Percentiles rank a stretch among this genome's conserved stretches.
Evolutionary conservation across 1,140 invertebrate genomes (phyloP).

Genomic region (Cyphomyrmex costatus): DNA sequence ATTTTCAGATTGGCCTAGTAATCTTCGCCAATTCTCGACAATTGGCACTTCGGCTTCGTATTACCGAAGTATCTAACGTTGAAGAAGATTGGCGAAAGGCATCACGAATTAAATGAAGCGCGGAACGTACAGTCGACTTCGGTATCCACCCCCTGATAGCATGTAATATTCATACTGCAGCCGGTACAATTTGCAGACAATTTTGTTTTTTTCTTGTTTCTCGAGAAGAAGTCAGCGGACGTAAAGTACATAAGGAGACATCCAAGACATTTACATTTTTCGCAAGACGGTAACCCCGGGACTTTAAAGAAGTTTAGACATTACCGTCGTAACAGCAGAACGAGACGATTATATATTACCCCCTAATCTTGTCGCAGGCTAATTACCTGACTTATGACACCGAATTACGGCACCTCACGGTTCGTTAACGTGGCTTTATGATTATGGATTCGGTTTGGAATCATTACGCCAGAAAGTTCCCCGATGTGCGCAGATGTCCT

Average conservation of each 20-base stretch:
- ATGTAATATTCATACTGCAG: slow-evolving; percentile 59
- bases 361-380: slow-evolving; percentile 70
- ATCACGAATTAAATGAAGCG: slow-evolving; percentile 52
- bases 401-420: slow-evolving; percentile 49
- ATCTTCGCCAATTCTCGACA: slow-evolving; percentile 38
- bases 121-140: not conserved
- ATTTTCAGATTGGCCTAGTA: slow-evolving; percentile 45
- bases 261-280: slow-evolving; percentile 47
- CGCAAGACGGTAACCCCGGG: slow-evolving; percentile 8
- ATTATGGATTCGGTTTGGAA: slow-evolving; percentile 65
- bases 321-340: slow-evolving; percentile 66
- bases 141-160: not conserved
- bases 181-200: slow-evolving; percentile 50
- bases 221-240: slow-evolving; percentile 6
- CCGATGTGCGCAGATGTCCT: slow-evolving; percentile 36
- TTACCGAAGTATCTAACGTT: not conserved
- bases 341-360: slow-evolving; percentile 72
- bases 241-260: slow-evolving; percentile 29
- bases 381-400: slow-evolving; percentile 76
- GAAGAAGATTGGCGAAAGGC: slow-evolving; percentile 23
- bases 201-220: slow-evolving; percentile 31
- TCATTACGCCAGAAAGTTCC: slow-evolving; percentile 65
- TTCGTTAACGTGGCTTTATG: slow-evolving; percentile 73
- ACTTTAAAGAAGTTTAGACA: slow-evolving; percentile 44
- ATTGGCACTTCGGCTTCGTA: slow-evolving; percentile 47